Percentiles rank a stretch among this genome's conserved stretches.
Evolutionary conservation across 1,140 invertebrate species (phyloP).

Genomic region (Ectropis grisescens): DNA sequence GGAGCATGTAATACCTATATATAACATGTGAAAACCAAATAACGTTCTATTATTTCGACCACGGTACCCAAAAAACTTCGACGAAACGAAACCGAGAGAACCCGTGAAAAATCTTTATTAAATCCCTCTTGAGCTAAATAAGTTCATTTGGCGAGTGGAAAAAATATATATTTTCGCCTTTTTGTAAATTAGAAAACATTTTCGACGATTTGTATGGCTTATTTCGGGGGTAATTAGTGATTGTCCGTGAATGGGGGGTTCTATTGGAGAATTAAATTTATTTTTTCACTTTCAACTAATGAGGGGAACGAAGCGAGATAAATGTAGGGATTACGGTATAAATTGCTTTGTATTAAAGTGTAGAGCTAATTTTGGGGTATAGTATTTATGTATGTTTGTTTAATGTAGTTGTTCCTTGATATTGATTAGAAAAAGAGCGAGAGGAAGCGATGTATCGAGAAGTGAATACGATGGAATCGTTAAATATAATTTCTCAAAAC

Average conservation of each 20-base stretch:
- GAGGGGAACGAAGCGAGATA: slow-evolving; percentile 27
- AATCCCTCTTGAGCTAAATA: slow-evolving; percentile 59
- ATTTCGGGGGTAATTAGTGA: slow-evolving; percentile 55
- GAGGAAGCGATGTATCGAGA: too few species aligned
- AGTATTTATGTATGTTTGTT: too few species aligned
- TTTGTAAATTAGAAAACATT: slow-evolving; percentile 64
- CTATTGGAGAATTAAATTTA: slow-evolving; percentile 39
- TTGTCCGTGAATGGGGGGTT: slow-evolving; percentile 33
- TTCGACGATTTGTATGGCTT: slow-evolving; percentile 62
- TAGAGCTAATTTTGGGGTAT: too few species aligned
- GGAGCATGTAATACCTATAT: too few species aligned
- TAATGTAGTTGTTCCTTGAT: too few species aligned
- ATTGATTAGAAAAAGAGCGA: too few species aligned
- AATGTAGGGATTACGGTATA: slow-evolving; percentile 14
- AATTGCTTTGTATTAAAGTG: slow-evolving; percentile 3
- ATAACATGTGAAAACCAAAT: too few species aligned
- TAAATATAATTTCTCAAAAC: too few species aligned
- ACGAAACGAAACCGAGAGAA: slow-evolving; percentile 30
- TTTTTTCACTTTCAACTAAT: slow-evolving; percentile 44
- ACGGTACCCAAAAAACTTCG: slow-evolving; percentile 34
- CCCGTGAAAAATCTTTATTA: slow-evolving; percentile 64
- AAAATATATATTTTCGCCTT: slow-evolving; percentile 21
- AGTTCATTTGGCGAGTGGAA: slow-evolving; percentile 56
- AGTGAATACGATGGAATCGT: too few species aligned
- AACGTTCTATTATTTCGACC: too few species aligned